These are phyloP conservation scores for Epirrhoe alternata DNA, from an alignment of 2,888 invertebrate species.

Conservation along the genomic window DNA sequence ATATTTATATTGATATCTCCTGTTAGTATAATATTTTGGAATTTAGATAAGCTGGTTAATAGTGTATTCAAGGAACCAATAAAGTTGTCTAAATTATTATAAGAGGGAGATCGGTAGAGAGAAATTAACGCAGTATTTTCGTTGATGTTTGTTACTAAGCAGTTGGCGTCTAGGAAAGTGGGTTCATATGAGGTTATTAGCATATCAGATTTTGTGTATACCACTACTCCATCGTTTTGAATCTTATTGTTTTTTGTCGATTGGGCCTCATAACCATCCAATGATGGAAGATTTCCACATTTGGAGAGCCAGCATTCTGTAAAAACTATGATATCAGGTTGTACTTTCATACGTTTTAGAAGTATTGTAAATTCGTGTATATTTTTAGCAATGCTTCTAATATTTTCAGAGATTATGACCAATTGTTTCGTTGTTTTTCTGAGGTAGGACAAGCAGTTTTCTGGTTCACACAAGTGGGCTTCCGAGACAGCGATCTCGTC, in stretches of 20 bases:
- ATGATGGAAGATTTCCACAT: background rate
- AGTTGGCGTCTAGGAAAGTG: background rate
- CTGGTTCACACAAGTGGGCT: background rate
- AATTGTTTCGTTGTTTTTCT: background rate
- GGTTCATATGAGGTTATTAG: background rate
- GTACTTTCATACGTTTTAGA: no score
- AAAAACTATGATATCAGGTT: background rate
- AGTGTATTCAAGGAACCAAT: background rate
- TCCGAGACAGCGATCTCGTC: background rate
- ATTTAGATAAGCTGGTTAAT: background rate
- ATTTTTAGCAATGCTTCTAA: background rate
- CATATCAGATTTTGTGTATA: background rate
- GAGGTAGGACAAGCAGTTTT: background rate
- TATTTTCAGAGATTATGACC: background rate
- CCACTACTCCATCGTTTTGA: background rate
- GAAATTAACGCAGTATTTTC: background rate
- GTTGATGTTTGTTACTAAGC: background rate
- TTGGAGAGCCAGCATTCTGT: slow-evolving; percentile 1
- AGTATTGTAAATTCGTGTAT: no score
- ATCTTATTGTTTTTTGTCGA: background rate
- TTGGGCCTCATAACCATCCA: background rate
- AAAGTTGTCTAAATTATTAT: background rate
- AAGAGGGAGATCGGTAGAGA: background rate
- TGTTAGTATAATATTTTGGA: background rate
- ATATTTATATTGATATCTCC: background rate